These are phyloP conservation scores for Rhingia rostrata DNA, from an alignment of 2,888 invertebrate species.

Conservation along the genomic window DNA sequence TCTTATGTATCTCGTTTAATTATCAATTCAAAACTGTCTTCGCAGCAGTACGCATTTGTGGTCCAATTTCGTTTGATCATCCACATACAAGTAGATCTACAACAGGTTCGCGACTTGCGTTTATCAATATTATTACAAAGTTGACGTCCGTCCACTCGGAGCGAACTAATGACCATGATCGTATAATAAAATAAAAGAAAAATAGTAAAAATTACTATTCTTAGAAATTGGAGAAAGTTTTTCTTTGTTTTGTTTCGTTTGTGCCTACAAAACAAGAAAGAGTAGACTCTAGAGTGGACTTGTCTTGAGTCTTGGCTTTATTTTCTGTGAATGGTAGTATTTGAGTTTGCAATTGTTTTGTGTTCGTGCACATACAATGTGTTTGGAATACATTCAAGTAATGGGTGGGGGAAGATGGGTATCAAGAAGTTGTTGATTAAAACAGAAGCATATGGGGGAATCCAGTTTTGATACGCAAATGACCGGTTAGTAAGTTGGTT, in stretches of 20 bases:
- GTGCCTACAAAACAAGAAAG: slow-evolving; percentile 5
- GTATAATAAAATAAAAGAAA: slow-evolving; percentile 34
- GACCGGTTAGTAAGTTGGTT: slow-evolving; percentile 43
- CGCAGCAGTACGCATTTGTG: slow-evolving; percentile 34
- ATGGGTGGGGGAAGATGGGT: neutral
- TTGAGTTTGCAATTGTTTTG: slow-evolving; percentile 42
- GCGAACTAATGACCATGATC: slow-evolving; percentile 40
- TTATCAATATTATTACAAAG: slow-evolving; percentile 40
- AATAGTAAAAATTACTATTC: slow-evolving; percentile 46
- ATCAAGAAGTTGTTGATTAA: slow-evolving; percentile 31
- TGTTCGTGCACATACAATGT: slow-evolving; percentile 22
- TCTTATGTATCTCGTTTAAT: slow-evolving; percentile 28
- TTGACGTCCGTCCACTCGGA: slow-evolving; percentile 19
- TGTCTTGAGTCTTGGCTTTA: neutral
- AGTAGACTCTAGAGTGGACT: slow-evolving; percentile 1
- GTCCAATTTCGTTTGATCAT: slow-evolving; percentile 60
- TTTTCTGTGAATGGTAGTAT: slow-evolving; percentile 29
- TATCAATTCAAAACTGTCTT: slow-evolving; percentile 62
- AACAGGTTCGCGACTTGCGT: slow-evolving; percentile 66
- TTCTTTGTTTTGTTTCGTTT: slow-evolving; percentile 15
- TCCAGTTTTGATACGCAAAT: slow-evolving; percentile 61
- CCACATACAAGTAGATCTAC: slow-evolving; percentile 29
- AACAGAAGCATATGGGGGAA: slow-evolving; percentile 6
- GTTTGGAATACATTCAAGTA: neutral
- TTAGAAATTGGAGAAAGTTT: slow-evolving; percentile 59